Base-by-base conservation (phyloP, 1,140 invertebrate species). In the Hypsibius dujardini region DNA sequence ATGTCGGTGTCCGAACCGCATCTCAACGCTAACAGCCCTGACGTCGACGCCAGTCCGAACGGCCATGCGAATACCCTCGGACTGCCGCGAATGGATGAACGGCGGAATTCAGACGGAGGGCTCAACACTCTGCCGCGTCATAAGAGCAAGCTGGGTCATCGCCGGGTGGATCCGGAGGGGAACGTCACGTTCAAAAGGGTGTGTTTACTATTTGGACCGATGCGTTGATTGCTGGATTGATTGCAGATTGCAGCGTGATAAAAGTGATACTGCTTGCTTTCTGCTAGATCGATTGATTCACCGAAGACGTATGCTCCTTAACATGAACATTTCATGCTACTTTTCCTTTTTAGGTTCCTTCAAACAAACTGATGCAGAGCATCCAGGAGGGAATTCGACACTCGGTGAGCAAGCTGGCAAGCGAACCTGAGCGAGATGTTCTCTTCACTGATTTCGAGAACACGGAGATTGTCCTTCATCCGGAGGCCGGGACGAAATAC, bases 101-200 rank as follows among this genome's bases (percentile, higher is more conserved):
- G 50, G n/a, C 50, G 50, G 7, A 56, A 56, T n/a, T 56, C 50
- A n/a, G 50, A 56, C 7, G 83, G 85, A 76, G 89, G 91, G 76
- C 85, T 87, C 50, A 7, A 7, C 50, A 7, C 50, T 7, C 50
- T 7, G 50, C 7, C n/a, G 50, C 50, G n/a, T 7, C 7, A n/a
- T n/a, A 56, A 56, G 50, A 7, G n/a, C 70, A 97, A 96, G 82
- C 90, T 96, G 79, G 94, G 94, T 2, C 93, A 97, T 82, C 83
- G 94, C 74, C 84, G 94, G 74, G 91, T 96, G 73, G 90, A 90
- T 69, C 90, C 94, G 75, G 90, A 90, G 72, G 93, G 93, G 50
- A 88, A 94, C 84, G 94, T 96, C 78, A 95, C 93, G 46, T 97
- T 95, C 81, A 97, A 97, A 83, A 95, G 96, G 81, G 85, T 86